phyloP scores from a whole-genome alignment of 2,113 vertebrate genomes.

The Thymallus thymallus region DNA sequence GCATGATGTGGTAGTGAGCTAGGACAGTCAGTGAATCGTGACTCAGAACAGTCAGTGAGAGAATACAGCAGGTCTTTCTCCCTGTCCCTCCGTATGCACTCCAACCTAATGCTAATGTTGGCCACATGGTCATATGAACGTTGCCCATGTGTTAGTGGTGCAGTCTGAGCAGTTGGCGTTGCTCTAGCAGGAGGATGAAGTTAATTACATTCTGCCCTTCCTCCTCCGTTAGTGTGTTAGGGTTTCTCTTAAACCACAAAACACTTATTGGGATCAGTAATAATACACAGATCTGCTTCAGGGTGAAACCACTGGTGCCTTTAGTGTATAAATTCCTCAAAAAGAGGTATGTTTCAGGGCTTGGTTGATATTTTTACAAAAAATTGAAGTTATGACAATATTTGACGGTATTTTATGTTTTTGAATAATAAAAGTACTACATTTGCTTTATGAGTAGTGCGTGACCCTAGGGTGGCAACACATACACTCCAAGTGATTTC shows the following conservation, averaged over 20 bases:
- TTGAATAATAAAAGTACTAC: too few relatives aligned
- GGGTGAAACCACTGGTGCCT: background rate
- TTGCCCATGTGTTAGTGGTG: conserved; percentile 38
- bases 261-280: conserved; percentile 34
- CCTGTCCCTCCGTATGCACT: conserved; percentile 39
- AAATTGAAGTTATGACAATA: too few relatives aligned
- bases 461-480: too few relatives aligned
- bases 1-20: conserved; percentile 21
- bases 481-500: too few relatives aligned
- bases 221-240: background rate
- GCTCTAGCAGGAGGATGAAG: conserved; percentile 19
- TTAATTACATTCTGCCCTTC: conserved; percentile 25
- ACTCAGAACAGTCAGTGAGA: conserved; percentile 37
- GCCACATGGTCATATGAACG: conserved; percentile 26
- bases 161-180: conserved; percentile 66
- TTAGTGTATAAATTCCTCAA: background rate
- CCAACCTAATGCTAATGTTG: conserved; percentile 53
- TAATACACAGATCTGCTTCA: conserved; percentile 6
- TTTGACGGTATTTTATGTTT: too few relatives aligned
- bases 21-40: conserved; percentile 45
- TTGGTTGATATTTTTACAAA: too few relatives aligned
- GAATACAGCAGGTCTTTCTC: conserved; percentile 45
- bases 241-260: conserved; percentile 40
- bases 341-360: too few relatives aligned
- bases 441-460: too few relatives aligned